Conservation (phyloP, 2,113 vertebrate genomes). For the Melanerpes formicivorus region DNA sequence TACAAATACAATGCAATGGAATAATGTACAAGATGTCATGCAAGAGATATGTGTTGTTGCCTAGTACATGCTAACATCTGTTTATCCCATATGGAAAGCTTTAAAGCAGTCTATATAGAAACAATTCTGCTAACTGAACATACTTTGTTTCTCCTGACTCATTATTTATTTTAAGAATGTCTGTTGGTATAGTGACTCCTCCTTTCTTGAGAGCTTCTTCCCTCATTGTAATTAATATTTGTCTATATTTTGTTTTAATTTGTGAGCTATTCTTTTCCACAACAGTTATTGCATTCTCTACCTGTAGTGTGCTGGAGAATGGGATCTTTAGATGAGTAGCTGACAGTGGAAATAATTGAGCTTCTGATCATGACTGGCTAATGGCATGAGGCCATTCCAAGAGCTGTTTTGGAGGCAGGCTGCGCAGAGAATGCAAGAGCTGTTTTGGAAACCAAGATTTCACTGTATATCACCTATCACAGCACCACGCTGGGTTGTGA, state of each 20-base stretch:
- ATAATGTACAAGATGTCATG: not conserved
- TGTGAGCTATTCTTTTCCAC: not conserved
- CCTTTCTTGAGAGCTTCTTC: not conserved
- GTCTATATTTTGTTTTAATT: not conserved
- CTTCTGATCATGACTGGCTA: fast-evolving
- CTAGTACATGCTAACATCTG: slow-evolving; percentile 17
- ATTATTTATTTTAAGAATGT: slow-evolving; percentile 41
- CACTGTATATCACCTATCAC: not conserved
- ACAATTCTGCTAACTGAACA: not conserved
- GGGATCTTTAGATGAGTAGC: not conserved
- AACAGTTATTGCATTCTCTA: not conserved
- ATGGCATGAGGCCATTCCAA: fast-evolving
- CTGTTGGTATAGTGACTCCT: not conserved
- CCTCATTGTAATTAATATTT: not conserved
- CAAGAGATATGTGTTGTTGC: slow-evolving; percentile 22
- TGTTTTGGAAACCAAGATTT: not conserved
- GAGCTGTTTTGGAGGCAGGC: fast-evolving
- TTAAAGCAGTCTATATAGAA: slow-evolving; percentile 23
- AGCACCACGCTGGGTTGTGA: not conserved
- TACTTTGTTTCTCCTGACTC: slow-evolving; percentile 51
- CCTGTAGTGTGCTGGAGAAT: not conserved
- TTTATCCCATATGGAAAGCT: slow-evolving; percentile 39
- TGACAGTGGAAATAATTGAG: not conserved
- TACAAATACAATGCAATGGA: slow-evolving; percentile 21
- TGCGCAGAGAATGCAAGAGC: fast-evolving